Conservation (phyloP, 2,797 vertebrate genomes). For the Limosa lapponica region DNA sequence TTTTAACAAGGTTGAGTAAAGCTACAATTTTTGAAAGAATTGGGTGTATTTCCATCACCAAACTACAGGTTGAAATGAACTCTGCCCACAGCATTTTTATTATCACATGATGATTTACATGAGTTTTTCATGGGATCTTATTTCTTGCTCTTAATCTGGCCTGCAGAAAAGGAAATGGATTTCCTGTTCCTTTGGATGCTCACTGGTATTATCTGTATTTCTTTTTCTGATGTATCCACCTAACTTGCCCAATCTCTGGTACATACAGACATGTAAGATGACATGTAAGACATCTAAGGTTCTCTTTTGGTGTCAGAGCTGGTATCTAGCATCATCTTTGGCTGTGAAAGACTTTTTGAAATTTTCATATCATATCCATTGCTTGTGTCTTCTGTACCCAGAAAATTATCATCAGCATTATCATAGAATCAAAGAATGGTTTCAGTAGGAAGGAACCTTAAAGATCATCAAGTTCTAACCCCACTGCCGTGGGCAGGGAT, state of each 20-base stretch:
- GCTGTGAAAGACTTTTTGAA: background rate
- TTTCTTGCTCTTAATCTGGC: background rate
- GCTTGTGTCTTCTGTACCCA: background rate
- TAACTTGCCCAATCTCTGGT: fast-evolving
- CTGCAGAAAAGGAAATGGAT: background rate
- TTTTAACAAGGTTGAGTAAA: background rate
- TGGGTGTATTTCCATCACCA: background rate
- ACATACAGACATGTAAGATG: background rate
- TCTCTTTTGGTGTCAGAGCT: background rate
- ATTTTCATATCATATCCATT: background rate
- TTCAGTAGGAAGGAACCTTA: too few species aligned
- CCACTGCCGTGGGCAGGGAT: too few species aligned
- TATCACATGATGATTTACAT: background rate
- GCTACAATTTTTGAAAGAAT: background rate
- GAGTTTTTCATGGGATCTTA: background rate
- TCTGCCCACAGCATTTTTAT: background rate
- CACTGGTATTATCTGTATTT: background rate
- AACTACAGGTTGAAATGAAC: background rate
- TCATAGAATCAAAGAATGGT: too few species aligned
- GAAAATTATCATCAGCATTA: background rate
- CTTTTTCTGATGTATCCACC: background rate
- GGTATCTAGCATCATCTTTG: background rate
- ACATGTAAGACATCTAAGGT: background rate
- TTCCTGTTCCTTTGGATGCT: background rate
- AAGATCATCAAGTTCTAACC: too few species aligned